These are phyloP conservation scores for Rapana venosa DNA, from an alignment of 2,888 invertebrate genomes.

Conservation along the genomic window DNA sequence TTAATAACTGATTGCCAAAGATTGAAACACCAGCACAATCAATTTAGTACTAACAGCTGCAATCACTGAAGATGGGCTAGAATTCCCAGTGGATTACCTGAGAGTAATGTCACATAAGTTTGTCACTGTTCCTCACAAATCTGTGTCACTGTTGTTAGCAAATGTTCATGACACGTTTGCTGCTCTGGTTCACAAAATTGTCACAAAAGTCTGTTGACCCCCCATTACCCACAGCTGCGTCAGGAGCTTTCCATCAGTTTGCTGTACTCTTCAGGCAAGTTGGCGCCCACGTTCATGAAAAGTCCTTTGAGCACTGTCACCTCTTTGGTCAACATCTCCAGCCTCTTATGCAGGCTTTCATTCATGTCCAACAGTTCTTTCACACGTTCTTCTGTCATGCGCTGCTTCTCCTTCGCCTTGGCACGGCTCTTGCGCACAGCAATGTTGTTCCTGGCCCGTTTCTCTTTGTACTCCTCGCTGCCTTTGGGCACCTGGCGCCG, in stretches of 20 bases:
- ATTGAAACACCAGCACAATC: neutral
- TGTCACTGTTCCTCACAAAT: too few species aligned
- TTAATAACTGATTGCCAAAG: neutral
- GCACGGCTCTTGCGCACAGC: slow-evolving; percentile 97
- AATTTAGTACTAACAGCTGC: neutral
- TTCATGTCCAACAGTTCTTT: slow-evolving; percentile 93
- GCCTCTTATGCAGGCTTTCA: slow-evolving; percentile 91
- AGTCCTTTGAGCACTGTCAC: slow-evolving; percentile 88
- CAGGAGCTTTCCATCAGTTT: slow-evolving; percentile 58
- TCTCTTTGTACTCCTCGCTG: slow-evolving; percentile 93
- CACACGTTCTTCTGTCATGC: slow-evolving; percentile 96
- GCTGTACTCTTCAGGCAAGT: slow-evolving; percentile 68
- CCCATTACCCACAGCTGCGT: neutral
- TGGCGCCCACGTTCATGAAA: slow-evolving; percentile 82
- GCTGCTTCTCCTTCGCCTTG: slow-evolving; percentile 95
- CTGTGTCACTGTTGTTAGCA: too few species aligned
- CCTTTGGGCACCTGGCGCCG: slow-evolving; percentile 88
- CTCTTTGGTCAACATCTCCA: slow-evolving; percentile 90
- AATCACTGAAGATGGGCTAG: slow-evolving; percentile 9
- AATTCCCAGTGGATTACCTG: neutral
- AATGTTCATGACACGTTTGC: too few species aligned
- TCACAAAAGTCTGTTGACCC: neutral
- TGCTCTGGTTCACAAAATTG: neutral
- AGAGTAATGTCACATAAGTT: neutral
- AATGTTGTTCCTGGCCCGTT: slow-evolving; percentile 96